Conservation (phyloP, 1,140 invertebrate genomes). For the Lepidurus arcticus region DNA sequence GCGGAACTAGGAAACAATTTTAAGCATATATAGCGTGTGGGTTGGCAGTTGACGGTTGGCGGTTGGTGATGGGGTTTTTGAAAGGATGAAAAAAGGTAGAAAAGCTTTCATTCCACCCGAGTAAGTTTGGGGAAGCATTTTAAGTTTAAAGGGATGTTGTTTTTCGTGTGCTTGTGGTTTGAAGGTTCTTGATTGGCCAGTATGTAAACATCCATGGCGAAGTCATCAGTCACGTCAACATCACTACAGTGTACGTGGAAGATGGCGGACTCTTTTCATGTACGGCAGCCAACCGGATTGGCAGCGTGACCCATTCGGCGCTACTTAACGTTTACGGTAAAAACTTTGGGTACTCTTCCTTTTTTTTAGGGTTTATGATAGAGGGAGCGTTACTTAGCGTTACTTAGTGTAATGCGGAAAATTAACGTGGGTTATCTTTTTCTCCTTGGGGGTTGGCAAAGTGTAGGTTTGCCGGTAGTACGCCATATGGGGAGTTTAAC, state of each 20-base stretch:
- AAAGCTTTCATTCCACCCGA: neutral
- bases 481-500: conserved; percentile 84
- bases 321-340: conserved; percentile 49
- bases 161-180: neutral
- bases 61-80: too few species aligned
- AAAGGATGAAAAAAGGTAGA: too few species aligned
- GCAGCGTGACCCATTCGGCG: conserved; percentile 41
- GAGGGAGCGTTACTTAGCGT: neutral
- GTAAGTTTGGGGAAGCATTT: neutral
- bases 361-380: conserved; percentile 24
- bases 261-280: conserved; percentile 49
- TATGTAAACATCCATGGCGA: conserved; percentile 61
- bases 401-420: neutral
- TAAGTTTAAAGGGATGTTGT: neutral
- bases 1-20: too few species aligned
- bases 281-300: conserved; percentile 45
- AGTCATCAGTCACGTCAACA: conserved; percentile 63
- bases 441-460: neutral
- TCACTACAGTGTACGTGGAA: conserved; percentile 45
- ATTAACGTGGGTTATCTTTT: conserved; percentile 17
- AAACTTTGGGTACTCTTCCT: neutral
- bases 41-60: too few species aligned
- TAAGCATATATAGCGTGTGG: too few species aligned
- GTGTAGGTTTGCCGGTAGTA: conserved; percentile 73
- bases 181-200: conserved; percentile 57